Percentiles rank a stretch among this genome's conserved stretches.
phyloP scores from a whole-genome alignment of 2,888 invertebrate species.

The Andricus curvator region DNA sequence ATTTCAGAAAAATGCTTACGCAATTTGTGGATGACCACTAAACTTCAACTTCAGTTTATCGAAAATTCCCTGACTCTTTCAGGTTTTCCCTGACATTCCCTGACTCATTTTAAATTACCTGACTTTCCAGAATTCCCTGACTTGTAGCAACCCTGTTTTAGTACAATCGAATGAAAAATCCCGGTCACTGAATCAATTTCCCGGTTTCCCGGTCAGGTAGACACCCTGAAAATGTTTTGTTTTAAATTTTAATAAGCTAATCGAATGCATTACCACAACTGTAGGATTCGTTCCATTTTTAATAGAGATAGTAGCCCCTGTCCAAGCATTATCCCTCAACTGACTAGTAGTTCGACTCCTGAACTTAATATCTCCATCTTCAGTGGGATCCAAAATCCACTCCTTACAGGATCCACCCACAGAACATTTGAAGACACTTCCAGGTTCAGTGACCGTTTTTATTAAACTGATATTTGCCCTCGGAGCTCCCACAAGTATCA shows the following conservation, averaged over 20 bases:
- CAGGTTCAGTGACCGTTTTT: constrained; percentile 65
- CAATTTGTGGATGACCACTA: no score
- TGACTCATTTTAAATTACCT: no score
- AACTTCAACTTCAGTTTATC: no score
- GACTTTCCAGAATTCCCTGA: no score
- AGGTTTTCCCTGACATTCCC: no score
- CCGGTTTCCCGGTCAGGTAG: no score
- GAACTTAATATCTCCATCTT: constrained; percentile 46
- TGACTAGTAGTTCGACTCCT: constrained; percentile 24
- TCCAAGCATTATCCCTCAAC: constrained; percentile 68
- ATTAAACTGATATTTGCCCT: constrained; percentile 61
- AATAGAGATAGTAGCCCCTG: constrained; percentile 76
- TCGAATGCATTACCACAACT: constrained; percentile 66
- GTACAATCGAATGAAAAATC: no score
- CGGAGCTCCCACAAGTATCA: constrained; percentile 74
- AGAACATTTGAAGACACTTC: constrained; percentile 70
- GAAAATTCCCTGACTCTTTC: no score
- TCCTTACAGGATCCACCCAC: constrained; percentile 62
- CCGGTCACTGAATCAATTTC: no score
- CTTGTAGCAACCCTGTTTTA: no score
- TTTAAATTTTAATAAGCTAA: background rate
- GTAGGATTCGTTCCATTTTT: constrained; percentile 63
- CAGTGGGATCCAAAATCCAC: constrained; percentile 62
- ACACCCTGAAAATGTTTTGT: no score
- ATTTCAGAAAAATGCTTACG: no score